Evolutionary conservation across 2,113 vertebrate genomes (phyloP).

Genomic region (Charadrius vociferus): DNA sequence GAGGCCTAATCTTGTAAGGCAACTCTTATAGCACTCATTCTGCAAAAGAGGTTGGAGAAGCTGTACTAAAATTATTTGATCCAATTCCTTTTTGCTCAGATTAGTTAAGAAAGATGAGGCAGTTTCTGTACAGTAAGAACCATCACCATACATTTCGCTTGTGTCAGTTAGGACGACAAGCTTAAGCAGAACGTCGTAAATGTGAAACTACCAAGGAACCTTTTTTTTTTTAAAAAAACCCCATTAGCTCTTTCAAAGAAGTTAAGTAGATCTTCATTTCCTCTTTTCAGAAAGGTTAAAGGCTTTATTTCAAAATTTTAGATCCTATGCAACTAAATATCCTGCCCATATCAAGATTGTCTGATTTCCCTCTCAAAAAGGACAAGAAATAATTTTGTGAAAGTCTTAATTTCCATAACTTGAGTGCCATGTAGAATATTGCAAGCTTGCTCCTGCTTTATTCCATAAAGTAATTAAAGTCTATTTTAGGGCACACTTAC

Average conservation of each 20-base stretch:
- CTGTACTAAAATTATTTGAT: background rate
- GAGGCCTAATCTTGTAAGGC: background rate
- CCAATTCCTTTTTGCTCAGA: background rate
- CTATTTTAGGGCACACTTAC: background rate
- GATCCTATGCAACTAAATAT: background rate
- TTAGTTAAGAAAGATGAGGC: background rate
- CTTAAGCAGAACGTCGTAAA: background rate
- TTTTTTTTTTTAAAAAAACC: background rate
- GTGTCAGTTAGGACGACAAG: conserved; percentile 23
- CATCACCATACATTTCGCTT: background rate
- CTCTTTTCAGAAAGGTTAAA: conserved; percentile 8
- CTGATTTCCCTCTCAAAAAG: background rate
- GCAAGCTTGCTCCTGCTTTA: conserved; percentile 13
- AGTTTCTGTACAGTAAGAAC: background rate
- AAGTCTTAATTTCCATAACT: conserved; percentile 5
- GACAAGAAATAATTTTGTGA: background rate
- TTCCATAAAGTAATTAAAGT: conserved; percentile 2
- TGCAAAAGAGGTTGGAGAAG: background rate
- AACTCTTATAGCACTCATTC: background rate
- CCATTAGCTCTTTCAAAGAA: background rate
- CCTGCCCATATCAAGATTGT: background rate
- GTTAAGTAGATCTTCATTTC: background rate
- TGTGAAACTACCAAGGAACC: background rate
- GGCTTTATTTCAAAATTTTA: conserved; percentile 14
- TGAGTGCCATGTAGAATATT: background rate